Conservation (phyloP, 2,797 vertebrate genomes). For the Prionace glauca region DNA sequence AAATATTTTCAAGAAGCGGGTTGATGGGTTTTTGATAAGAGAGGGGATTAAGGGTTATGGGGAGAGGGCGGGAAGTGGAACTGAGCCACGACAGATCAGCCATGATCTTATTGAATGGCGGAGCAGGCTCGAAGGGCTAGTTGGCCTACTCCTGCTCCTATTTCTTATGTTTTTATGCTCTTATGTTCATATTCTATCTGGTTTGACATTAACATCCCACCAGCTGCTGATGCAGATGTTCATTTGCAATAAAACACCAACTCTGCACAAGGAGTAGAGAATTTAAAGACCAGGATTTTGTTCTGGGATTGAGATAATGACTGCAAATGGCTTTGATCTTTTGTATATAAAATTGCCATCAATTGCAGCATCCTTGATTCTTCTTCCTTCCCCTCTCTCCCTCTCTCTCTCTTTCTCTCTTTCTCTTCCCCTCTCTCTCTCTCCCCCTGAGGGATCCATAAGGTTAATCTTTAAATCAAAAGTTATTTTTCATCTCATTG, state of each 20-base stretch:
- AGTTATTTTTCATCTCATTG: conserved; percentile 15
- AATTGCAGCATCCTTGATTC: neutral
- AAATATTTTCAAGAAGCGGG: too few species aligned
- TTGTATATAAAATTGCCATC: neutral
- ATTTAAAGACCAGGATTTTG: neutral
- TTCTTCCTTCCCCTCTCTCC: too few species aligned
- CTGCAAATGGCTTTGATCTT: neutral
- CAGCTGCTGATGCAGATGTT: neutral
- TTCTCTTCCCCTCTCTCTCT: too few species aligned
- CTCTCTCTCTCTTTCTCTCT: too few species aligned
- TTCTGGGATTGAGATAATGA: neutral
- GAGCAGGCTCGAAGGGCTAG: too few species aligned
- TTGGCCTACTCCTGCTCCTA: too few species aligned
- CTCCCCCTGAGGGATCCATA: neutral
- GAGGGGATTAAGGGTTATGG: too few species aligned
- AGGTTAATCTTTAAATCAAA: conserved; percentile 10
- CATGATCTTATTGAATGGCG: too few species aligned
- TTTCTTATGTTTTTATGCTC: too few species aligned
- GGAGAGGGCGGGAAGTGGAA: too few species aligned
- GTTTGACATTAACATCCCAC: neutral
- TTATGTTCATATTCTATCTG: neutral
- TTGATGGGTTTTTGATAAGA: too few species aligned
- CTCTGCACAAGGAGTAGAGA: neutral
- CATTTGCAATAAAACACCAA: neutral
- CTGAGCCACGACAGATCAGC: too few species aligned